Conservation (phyloP, 2,888 invertebrate species). For the Biston betularia region DNA sequence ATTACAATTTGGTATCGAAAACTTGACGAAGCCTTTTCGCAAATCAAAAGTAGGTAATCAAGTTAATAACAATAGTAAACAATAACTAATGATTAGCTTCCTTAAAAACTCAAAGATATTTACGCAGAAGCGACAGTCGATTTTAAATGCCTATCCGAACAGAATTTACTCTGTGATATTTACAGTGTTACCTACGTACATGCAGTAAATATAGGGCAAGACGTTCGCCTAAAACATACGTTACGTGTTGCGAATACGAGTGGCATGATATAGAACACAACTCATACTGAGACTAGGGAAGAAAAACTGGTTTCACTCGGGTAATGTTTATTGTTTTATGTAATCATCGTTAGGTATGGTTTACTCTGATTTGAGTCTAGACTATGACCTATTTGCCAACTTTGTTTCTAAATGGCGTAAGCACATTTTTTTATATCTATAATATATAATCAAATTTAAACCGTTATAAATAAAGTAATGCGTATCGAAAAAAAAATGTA, state of each 20-base stretch:
- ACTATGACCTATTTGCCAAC: slow-evolving; percentile 10
- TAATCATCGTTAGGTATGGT: slow-evolving; percentile 3
- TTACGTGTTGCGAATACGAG: slow-evolving; percentile 71
- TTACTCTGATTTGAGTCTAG: slow-evolving; percentile 6
- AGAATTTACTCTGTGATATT: slow-evolving; percentile 13
- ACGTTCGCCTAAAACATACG: slow-evolving; percentile 69
- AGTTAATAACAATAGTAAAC: neutral
- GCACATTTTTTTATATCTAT: neutral
- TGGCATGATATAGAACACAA: slow-evolving; percentile 38
- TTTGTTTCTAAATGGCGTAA: neutral
- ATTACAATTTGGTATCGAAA: too few relatives aligned
- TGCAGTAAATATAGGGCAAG: slow-evolving; percentile 56
- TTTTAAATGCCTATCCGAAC: slow-evolving; percentile 25
- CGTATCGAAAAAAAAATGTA: neutral
- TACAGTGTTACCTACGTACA: slow-evolving; percentile 37
- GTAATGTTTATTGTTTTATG: neutral
- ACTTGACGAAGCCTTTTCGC: too few relatives aligned
- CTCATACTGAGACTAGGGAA: slow-evolving; percentile 39
- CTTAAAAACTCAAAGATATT: slow-evolving; percentile 17
- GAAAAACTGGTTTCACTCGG: slow-evolving; percentile 20
- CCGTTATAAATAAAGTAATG: neutral
- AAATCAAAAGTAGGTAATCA: too few relatives aligned
- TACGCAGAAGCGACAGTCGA: slow-evolving; percentile 15
- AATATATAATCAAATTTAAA: neutral
- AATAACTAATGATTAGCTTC: neutral